These are phyloP conservation scores for Aldabrachelys gigantea DNA, from an alignment of 2,113 vertebrate species.

Conservation along the genomic window DNA sequence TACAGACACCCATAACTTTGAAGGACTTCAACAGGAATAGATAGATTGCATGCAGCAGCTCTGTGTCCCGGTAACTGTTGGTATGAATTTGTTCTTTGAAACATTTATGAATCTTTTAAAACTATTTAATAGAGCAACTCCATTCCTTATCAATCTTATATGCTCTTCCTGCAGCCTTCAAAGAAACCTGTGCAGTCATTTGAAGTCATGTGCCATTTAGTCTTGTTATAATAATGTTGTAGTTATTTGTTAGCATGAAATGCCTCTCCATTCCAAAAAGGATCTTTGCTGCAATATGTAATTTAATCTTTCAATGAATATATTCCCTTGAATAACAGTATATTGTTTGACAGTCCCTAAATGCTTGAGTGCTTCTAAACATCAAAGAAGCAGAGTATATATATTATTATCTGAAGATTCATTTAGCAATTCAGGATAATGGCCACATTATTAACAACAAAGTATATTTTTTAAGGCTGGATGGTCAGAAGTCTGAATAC, in stretches of 20 bases:
- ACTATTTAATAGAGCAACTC: background rate
- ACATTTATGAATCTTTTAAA: background rate
- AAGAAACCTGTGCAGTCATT: conserved; percentile 41
- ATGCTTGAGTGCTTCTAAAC: conserved; percentile 53
- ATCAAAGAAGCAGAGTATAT: conserved; percentile 21
- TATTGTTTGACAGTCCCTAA: conserved; percentile 65
- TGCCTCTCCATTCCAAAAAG: conserved; percentile 14
- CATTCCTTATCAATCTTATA: background rate
- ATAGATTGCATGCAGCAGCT: background rate
- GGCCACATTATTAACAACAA: conserved; percentile 45
- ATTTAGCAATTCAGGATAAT: conserved; percentile 45
- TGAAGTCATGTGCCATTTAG: conserved; percentile 52
- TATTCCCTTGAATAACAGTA: conserved; percentile 37
- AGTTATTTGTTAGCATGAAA: conserved; percentile 60
- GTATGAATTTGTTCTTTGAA: conserved; percentile 10
- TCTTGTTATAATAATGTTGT: conserved; percentile 50
- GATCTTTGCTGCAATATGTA: conserved; percentile 34
- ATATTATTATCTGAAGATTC: conserved; percentile 44
- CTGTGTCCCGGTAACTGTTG: background rate
- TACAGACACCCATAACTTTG: background rate
- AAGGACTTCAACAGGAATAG: background rate
- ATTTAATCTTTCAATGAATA: conserved; percentile 67
- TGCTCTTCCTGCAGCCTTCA: conserved; percentile 21
- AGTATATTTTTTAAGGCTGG: conserved; percentile 13
- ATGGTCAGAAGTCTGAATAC: conserved; percentile 20